Evolutionary conservation across 1,140 invertebrate genomes (phyloP).

Genomic region (Lerema accius): DNA sequence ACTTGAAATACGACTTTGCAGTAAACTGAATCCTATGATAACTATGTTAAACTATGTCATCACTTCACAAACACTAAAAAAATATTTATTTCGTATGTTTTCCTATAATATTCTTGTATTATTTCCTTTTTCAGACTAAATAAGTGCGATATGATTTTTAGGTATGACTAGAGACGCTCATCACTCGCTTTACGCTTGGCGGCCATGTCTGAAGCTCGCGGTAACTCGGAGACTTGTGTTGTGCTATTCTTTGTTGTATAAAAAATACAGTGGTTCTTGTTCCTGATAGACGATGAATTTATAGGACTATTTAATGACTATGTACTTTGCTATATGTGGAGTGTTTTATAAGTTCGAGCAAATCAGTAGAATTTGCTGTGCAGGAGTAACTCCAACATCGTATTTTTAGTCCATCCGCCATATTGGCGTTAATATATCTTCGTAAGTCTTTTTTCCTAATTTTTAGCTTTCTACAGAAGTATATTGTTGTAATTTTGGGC

Average conservation of each 20-base stretch:
- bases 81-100: constrained; percentile 61
- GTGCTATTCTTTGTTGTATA: constrained; percentile 78
- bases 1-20: constrained; percentile 30
- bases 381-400: constrained; percentile 76
- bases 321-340: constrained; percentile 70
- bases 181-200: constrained; percentile 72
- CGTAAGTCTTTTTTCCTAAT: constrained; percentile 81
- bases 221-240: constrained; percentile 74
- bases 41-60: constrained; percentile 66
- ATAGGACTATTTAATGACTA: constrained; percentile 62
- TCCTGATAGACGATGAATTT: constrained; percentile 68
- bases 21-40: constrained; percentile 65
- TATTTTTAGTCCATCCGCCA: constrained; percentile 83
- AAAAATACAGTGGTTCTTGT: constrained; percentile 74
- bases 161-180: constrained; percentile 71
- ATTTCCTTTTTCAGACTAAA: constrained; percentile 71
- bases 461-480: constrained; percentile 68
- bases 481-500: constrained; percentile 61
- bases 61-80: constrained; percentile 61
- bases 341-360: constrained; percentile 68
- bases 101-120: constrained; percentile 65
- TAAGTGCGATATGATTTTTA: constrained; percentile 67
- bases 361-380: constrained; percentile 73
- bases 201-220: constrained; percentile 80
- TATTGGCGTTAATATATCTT: constrained; percentile 81